Evolutionary conservation across 2,113 vertebrate species (phyloP), one percentile per base, ranked within the genome.

Genomic region (Desmodus rotundus): DNA sequence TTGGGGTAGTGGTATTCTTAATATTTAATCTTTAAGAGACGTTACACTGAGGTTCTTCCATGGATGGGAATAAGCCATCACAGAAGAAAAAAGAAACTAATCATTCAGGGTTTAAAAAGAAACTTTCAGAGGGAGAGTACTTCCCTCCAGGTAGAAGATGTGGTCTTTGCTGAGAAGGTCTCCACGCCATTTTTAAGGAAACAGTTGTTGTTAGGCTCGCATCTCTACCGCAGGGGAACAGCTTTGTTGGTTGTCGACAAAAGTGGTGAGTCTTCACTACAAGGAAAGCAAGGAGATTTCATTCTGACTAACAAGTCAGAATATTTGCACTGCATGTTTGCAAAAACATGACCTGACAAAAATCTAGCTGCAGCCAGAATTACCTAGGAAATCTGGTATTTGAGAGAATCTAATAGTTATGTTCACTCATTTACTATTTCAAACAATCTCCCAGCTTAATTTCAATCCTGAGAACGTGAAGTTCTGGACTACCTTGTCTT

Each of bases 181-280:
- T 54, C 67, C 14, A 11, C 28, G 36, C 13, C 50, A 83, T 17
- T 74, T 33, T 56, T 16, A 80, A 92, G 67, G 61, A 73, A 93
- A 41, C 20, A 11, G 14, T 72, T 61, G 28, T 41, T 95, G 20
- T 43, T 52, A 47, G 19, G 3, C 28, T 88, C 52, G 15, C 24
- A 73, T 90, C 28, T 38, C 36, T 81, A 20, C 38, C 56, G 31
- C 31, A 33, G 22, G 20, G 26, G 19, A 38, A 86, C 33, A 19
- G 3, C 72, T 73, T 31, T 28, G 61, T 31, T 31, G n/a, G 31
- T 24, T 56, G 84, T 89, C 87, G 80, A 93, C 58, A 86, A 94
- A 93, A 92, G 87, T 87, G 90, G 80, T 61, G 94, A 50, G 38
- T 90, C 56, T 86, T 83, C 63, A 94, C 89, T 91, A 94, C 78